Base-by-base conservation (phyloP, 2,888 invertebrate genomes). In the Sesia bembeciformis region DNA sequence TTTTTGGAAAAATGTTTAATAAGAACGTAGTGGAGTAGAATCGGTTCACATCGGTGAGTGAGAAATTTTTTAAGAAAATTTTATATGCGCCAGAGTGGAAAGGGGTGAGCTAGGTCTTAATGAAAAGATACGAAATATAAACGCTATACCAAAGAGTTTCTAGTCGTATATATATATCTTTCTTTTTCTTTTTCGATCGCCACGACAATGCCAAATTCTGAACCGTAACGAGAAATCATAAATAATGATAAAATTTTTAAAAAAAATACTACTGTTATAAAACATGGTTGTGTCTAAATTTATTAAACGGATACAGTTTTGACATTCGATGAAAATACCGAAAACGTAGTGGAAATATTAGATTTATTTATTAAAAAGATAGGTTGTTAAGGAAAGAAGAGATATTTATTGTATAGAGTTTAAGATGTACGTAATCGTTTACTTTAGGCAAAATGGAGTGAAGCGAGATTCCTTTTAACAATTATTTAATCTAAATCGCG, bases 1-100 rank as follows among this genome's bases (percentile, higher is more conserved):
- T 82, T 89, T 88, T 89, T 89, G 84, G 88, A 88, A 75, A 84
- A 78, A 85, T 88, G 86, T 89, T 88, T 86, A 83, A 78, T 85
- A 81, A 74, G 72, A 72, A 60, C 56, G 70, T 78, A 78, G 74
- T 64, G 64, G 54, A 54, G 60, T 69, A 70, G 64, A 68, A 57
- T 60, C 57, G 72, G 74, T 66, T 72, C 72, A 74, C 77, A 81
- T 76, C 78, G 62, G 62, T 64, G 81, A 81, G 84, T 80, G 83
- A 81, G 81, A 78, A 57, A 54, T 49, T 54, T 56, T 56, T 56
- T 54, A 56, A 39, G 7, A 39, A 50, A 50, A 50, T 50, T 50
- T 50, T 50, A 50, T 52, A 41, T 52, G 7, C 39, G 4, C 7
- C 8, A 50, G 23, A 50, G 7, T 38, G 50, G 50, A 51, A 42